Base-by-base conservation (phyloP, 2,797 vertebrate species). In the Manis javanica region DNA sequence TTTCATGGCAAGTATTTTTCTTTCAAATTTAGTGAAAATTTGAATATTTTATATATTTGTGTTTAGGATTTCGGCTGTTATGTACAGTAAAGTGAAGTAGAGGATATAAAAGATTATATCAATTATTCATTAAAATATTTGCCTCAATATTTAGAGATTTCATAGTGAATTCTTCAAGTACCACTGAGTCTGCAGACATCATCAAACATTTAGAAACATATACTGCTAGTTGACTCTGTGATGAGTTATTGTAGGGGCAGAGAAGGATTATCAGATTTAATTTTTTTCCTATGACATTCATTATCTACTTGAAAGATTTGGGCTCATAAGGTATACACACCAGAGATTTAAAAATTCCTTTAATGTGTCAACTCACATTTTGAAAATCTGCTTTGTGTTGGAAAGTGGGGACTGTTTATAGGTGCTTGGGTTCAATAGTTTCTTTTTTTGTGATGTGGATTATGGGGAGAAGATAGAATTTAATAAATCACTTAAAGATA, bases 241-340 rank as follows among this genome's bases (percentile, higher is more conserved):
- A 21, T 75, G 34, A 57, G 14, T 89, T 90, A 34, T 78, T 46
- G 4, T 46, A 31, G 18, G 11, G 24, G n/a, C 39, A 39, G 9
- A 64, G 34, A 53, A 34, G 26, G 10, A 85, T 69, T 90, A 15
- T 3, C 59, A n/a, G 24, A 46, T n/a, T 46, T 34, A 2, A 8
- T 15, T 72, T 53, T 78, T 74, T 75, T 6, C 9, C 37, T 18
- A 4, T 86, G 55, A 68, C 55, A 87, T 12, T 87, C 16, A 72
- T 2, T 91, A 81, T 24, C 8, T 21, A 81, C 31, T 95, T 83
- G 84, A 78, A 93, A 82, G 31, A 75, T 92, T 88, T 92, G 78
- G 34, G 86, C n/a, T 87, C 68, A 37, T 91, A 94, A 91, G 24
- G 5, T 39, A 26, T 75, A 2, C 3, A n/a, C 11, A 57, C 21